A percentile compares a stretch with the other conserved stretches of the same genome.
Evolutionary conservation across 2,888 invertebrate species (phyloP).

Genomic region (Tridacna crocea): DNA sequence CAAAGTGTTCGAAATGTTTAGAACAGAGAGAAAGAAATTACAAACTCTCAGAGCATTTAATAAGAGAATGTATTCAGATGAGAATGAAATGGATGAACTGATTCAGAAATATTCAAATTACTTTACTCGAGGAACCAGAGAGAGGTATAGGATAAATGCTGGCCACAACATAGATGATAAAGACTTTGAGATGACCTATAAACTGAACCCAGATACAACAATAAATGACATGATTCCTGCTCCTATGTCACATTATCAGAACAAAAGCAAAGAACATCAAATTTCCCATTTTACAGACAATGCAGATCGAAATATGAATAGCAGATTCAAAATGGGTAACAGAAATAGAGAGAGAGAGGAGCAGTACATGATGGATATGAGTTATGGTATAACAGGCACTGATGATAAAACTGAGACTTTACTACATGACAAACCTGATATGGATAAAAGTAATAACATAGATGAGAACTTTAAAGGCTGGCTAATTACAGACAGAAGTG

Average conservation of each 20-base stretch:
- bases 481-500: slow-evolving; percentile 27
- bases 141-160: slow-evolving; percentile 35
- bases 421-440: neutral
- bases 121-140: slow-evolving; percentile 41
- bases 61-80: neutral
- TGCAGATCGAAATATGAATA: slow-evolving; percentile 25
- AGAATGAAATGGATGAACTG: slow-evolving; percentile 6
- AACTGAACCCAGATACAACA: slow-evolving; percentile 10
- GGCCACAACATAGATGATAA: slow-evolving; percentile 28
- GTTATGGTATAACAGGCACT: slow-evolving; percentile 28
- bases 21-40: slow-evolving; percentile 7
- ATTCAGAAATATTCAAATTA: slow-evolving; percentile 27
- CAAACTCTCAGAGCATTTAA: slow-evolving; percentile 17
- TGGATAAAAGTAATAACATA: too few relatives aligned
- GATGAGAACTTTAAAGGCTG: neutral
- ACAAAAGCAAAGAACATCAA: neutral
- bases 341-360: slow-evolving; percentile 48
- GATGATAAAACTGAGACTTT: slow-evolving; percentile 7
- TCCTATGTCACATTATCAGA: neutral
- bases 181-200: slow-evolving; percentile 22
- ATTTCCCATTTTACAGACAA: neutral
- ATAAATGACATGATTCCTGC: slow-evolving; percentile 9
- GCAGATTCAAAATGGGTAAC: slow-evolving; percentile 16
- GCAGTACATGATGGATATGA: slow-evolving; percentile 57
- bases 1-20: slow-evolving; percentile 21